Percentiles rank a stretch among this genome's conserved stretches.
phyloP scores from a whole-genome alignment of 2,113 vertebrate genomes.

The Burhinus oedicnemus region DNA sequence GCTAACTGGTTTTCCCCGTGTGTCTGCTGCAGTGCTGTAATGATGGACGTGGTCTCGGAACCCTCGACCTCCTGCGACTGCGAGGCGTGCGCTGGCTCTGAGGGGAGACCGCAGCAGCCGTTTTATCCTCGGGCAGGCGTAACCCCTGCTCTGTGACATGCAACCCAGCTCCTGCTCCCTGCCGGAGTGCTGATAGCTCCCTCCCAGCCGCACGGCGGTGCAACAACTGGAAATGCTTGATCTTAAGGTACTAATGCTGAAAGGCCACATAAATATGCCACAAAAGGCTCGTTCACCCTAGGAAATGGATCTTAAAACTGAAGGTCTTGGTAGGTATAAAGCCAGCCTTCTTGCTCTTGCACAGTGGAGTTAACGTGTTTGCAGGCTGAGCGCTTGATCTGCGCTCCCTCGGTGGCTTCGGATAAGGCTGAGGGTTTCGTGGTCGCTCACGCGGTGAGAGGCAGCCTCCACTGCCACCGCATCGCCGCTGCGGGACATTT shows the following conservation, averaged over 20 bases:
- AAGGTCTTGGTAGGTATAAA: background rate
- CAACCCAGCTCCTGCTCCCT: background rate
- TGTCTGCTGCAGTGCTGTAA: background rate
- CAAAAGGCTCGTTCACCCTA: background rate
- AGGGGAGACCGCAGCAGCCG: background rate
- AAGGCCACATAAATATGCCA: background rate
- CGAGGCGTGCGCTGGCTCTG: background rate
- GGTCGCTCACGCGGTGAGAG: accelerated
- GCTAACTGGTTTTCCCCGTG: background rate
- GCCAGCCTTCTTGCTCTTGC: background rate
- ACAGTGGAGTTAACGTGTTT: background rate
- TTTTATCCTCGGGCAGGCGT: background rate
- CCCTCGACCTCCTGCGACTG: background rate
- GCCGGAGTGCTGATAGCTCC: background rate
- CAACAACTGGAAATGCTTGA: background rate
- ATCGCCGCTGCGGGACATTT: background rate
- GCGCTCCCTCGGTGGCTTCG: accelerated
- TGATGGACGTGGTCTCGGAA: background rate
- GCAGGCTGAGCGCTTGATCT: background rate
- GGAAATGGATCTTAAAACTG: background rate
- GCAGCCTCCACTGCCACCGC: background rate
- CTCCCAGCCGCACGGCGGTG: background rate
- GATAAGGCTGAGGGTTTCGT: background rate
- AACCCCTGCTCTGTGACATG: background rate
- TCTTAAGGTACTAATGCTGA: background rate